phyloP scores from a whole-genome alignment of 1,140 invertebrate genomes.

The Matsumurasca onukii region DNA sequence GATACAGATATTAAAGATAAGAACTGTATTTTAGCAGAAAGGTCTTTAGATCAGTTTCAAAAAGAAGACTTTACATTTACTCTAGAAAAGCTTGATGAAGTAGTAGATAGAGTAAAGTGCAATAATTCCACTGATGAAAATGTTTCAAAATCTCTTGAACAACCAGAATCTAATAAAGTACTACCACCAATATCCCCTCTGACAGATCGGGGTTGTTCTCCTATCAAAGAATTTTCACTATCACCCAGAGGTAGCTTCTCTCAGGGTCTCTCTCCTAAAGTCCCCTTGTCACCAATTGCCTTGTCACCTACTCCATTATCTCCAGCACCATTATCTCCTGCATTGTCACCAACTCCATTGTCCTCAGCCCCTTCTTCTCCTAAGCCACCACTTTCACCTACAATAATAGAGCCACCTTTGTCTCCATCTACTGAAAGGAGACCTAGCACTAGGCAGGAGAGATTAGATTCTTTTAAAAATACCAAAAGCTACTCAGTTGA shows the following conservation, averaged over 20 bases:
- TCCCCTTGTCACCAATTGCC: background rate
- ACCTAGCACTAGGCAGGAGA: slow-evolving; percentile 43
- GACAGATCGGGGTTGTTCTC: slow-evolving; percentile 12
- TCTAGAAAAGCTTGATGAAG: slow-evolving; percentile 32
- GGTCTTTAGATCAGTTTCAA: background rate
- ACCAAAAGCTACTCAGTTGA: slow-evolving; percentile 45
- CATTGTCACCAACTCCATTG: slow-evolving; percentile 5
- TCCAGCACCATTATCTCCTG: slow-evolving; percentile 7
- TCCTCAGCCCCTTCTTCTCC: slow-evolving; percentile 28
- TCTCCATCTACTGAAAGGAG: slow-evolving; percentile 41
- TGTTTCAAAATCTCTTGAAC: background rate
- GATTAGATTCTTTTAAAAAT: slow-evolving; percentile 45
- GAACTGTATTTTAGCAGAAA: background rate
- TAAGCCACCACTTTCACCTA: slow-evolving; percentile 24
- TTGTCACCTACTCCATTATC: slow-evolving; percentile 8
- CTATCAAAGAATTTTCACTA: background rate
- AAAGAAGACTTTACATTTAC: slow-evolving; percentile 25
- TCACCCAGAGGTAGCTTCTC: slow-evolving; percentile 9
- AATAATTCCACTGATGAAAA: background rate
- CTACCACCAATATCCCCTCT: slow-evolving; percentile 11
- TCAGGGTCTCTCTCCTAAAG: no score
- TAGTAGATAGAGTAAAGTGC: slow-evolving; percentile 31
- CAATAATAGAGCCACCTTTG: slow-evolving; percentile 25
- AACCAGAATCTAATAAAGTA: background rate
- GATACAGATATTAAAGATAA: background rate